phyloP scores from a whole-genome alignment of 30 jellyfish, hydroid and myxozoan genomes.

The Chrysaora quinquecirrha region DNA sequence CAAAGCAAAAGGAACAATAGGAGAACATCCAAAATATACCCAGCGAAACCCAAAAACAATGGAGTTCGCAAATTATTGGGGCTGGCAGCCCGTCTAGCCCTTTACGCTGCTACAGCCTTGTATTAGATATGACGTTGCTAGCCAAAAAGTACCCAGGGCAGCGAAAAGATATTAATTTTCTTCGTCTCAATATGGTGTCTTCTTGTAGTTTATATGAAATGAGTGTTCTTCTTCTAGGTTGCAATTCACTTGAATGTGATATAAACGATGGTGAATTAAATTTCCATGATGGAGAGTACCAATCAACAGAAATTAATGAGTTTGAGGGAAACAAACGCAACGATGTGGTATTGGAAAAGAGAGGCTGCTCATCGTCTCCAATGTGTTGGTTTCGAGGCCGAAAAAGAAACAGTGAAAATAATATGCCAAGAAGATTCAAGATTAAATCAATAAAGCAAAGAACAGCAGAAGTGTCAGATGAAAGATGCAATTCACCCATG shows the following conservation, averaged over 20 bases:
- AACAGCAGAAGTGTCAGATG: neutral
- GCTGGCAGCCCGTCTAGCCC: too few relatives aligned
- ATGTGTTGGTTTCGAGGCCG: constrained; percentile 56
- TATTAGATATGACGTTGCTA: too few relatives aligned
- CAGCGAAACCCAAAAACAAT: too few relatives aligned
- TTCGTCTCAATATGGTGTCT: too few relatives aligned
- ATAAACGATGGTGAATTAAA: neutral
- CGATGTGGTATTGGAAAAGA: constrained; percentile 13
- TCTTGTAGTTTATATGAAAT: neutral
- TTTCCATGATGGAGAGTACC: neutral
- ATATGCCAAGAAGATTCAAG: neutral
- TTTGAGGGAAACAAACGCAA: neutral
- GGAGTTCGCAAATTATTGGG: too few relatives aligned
- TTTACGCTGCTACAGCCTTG: too few relatives aligned
- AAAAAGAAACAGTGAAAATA: neutral
- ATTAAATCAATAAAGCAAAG: neutral
- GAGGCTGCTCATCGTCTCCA: constrained; percentile 44
- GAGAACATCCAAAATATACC: too few relatives aligned
- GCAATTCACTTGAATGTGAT: neutral
- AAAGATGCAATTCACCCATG: constrained; percentile 66
- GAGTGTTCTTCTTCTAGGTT: neutral
- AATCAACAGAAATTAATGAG: neutral
- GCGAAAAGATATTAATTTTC: too few relatives aligned
- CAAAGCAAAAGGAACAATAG: too few relatives aligned
- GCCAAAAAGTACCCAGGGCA: too few relatives aligned